A percentile compares a stretch with the other conserved stretches of the same genome.
phyloP scores from a whole-genome alignment of 2,888 invertebrate genomes.

The Pemphredon lugubris region DNA sequence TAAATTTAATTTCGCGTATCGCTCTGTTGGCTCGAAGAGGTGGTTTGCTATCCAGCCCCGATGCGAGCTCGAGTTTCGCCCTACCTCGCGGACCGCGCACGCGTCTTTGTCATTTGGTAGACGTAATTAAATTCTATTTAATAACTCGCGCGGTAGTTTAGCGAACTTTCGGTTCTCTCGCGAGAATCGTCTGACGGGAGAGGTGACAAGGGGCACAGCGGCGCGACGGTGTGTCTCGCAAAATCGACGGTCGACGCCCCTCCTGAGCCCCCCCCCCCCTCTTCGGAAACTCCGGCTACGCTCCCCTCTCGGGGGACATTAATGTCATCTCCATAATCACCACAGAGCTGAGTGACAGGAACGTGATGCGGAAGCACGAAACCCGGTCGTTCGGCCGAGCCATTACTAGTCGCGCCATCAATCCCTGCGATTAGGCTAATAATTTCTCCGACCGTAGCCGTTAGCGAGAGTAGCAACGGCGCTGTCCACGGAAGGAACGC shows the following conservation, averaged over 20 bases:
- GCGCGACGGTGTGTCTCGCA: constrained; percentile 22
- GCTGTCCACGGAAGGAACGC: constrained; percentile 15
- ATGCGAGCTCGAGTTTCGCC: too few species aligned
- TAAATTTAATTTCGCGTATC: too few species aligned
- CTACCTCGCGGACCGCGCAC: background rate
- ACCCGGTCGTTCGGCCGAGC: constrained; percentile 49
- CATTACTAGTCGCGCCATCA: constrained; percentile 61
- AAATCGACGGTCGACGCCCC: constrained; percentile 12
- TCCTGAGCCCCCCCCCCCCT: background rate
- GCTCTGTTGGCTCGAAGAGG: too few species aligned
- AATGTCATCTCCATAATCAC: constrained; percentile 63
- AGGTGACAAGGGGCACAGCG: background rate
- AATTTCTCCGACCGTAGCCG: constrained; percentile 54
- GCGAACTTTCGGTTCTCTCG: constrained; percentile 23
- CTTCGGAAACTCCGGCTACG: constrained; percentile 30
- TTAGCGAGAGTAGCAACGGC: constrained; percentile 1
- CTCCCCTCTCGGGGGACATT: constrained; percentile 44
- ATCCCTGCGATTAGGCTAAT: constrained; percentile 67
- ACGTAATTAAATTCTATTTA: constrained; percentile 44
- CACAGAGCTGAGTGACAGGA: constrained; percentile 54
- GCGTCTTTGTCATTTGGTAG: constrained; percentile 2
- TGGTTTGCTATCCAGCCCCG: too few species aligned
- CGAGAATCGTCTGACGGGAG: background rate
- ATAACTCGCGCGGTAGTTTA: constrained; percentile 25
- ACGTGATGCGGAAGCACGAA: constrained; percentile 61